Conservation (phyloP, 2,797 vertebrate species). For the Sebastiscus albofasciatus region DNA sequence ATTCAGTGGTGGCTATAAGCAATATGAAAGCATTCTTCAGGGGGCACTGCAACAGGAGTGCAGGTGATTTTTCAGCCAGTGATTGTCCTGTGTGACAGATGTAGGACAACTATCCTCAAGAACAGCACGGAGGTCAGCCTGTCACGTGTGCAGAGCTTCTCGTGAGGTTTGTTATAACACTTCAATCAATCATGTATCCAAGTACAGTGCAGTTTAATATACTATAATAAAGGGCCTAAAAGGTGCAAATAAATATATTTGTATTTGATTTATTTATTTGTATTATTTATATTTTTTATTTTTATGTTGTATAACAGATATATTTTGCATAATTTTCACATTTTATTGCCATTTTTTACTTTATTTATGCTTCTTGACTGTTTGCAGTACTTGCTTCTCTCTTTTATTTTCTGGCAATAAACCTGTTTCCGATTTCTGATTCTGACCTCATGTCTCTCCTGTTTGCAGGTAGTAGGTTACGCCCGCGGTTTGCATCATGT, state of each 20-base stretch:
- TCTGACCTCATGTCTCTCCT: neutral
- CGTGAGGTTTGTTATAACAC: slow-evolving; percentile 10
- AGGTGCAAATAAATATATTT: neutral
- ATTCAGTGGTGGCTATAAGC: neutral
- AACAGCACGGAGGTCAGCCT: slow-evolving; percentile 3
- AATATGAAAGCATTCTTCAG: neutral
- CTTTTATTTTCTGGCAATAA: neutral
- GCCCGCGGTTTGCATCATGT: neutral
- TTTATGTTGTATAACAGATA: neutral
- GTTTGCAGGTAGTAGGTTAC: neutral
- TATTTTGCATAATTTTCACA: neutral
- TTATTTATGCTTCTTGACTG: neutral
- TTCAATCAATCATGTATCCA: neutral
- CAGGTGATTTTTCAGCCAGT: slow-evolving; percentile 40
- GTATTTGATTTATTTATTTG: too few species aligned
- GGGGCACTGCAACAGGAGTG: neutral
- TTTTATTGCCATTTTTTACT: neutral
- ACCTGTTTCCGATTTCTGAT: neutral
- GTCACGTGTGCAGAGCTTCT: neutral
- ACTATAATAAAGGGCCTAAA: neutral
- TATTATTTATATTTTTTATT: too few species aligned
- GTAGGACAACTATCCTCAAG: slow-evolving; percentile 22
- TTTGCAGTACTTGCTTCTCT: neutral
- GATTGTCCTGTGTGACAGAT: slow-evolving; percentile 52
- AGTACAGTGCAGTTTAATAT: neutral